Percentiles rank a stretch among this genome's conserved stretches.
These are phyloP conservation scores for Proisotoma minuta DNA, from an alignment of 2,888 invertebrate genomes.

Conservation along the genomic window DNA sequence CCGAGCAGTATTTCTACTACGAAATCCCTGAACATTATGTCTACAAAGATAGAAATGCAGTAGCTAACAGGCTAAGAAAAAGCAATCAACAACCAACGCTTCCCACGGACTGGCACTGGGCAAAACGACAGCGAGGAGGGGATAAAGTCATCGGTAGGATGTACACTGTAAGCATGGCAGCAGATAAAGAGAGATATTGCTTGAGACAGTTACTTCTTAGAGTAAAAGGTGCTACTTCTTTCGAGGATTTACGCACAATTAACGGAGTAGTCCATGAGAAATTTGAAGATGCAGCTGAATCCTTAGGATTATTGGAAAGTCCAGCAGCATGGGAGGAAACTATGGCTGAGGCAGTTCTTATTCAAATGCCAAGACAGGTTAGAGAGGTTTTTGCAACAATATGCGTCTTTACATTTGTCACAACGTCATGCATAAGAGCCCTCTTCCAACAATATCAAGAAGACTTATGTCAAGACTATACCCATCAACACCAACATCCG, in stretches of 20 bases:
- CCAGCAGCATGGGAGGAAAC: background rate
- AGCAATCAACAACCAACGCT: too few species aligned
- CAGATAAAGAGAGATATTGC: slow-evolving; percentile 48
- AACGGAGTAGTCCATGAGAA: background rate
- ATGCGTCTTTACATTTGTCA: background rate
- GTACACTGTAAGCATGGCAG: background rate
- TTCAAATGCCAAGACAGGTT: background rate
- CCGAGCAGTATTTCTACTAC: slow-evolving; percentile 32
- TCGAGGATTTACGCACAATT: slow-evolving; percentile 42
- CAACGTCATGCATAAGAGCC: background rate
- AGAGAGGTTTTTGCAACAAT: slow-evolving; percentile 12
- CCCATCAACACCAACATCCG: background rate
- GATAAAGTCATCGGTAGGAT: slow-evolving; percentile 2
- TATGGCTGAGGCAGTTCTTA: background rate
- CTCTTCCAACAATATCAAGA: background rate
- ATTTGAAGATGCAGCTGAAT: background rate
- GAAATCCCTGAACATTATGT: slow-evolving; percentile 42
- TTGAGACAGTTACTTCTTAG: slow-evolving; percentile 45
- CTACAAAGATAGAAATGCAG: too few species aligned
- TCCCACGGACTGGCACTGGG: background rate
- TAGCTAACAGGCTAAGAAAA: too few species aligned
- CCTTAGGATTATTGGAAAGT: background rate
- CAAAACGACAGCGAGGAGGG: background rate
- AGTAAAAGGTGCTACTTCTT: slow-evolving; percentile 47
- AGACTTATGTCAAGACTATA: slow-evolving; percentile 3